phyloP scores from a whole-genome alignment of 2,113 vertebrate genomes.

The Mobula birostris region DNA sequence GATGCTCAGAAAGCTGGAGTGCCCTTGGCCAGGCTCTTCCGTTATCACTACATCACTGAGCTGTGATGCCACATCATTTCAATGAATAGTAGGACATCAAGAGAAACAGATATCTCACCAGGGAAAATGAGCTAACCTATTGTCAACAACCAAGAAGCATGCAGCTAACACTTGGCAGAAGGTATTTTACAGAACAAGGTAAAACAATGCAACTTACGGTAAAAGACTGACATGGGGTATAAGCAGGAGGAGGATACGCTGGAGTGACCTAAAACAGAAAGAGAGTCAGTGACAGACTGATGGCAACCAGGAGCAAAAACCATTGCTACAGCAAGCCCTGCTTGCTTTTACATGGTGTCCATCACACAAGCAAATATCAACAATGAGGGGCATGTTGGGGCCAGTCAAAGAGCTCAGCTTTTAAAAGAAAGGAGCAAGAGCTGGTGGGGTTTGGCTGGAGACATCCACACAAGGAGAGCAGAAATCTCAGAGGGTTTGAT shows the following conservation, averaged over 20 bases:
- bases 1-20: too few species aligned
- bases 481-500: too few species aligned
- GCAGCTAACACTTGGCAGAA: not conserved
- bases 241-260: not conserved
- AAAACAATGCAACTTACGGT: not conserved
- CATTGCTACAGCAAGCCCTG: not conserved
- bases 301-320: not conserved
- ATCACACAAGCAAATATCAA: not conserved
- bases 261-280: not conserved
- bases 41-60: too few species aligned
- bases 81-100: too few species aligned
- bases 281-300: not conserved
- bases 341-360: not conserved
- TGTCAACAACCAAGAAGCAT: not conserved
- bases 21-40: too few species aligned
- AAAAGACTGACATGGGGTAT: not conserved
- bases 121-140: too few species aligned
- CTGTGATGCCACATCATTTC: too few species aligned
- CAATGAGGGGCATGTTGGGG: not conserved
- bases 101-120: too few species aligned
- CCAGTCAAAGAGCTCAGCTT: not conserved
- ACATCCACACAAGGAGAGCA: too few species aligned
- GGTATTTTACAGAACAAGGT: not conserved
- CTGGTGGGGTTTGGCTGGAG: too few species aligned
- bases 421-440: too few species aligned